Evolutionary conservation across 2,113 vertebrate species (phyloP), one percentile per base, ranked within the genome.

Genomic region (Alethe castanea): DNA sequence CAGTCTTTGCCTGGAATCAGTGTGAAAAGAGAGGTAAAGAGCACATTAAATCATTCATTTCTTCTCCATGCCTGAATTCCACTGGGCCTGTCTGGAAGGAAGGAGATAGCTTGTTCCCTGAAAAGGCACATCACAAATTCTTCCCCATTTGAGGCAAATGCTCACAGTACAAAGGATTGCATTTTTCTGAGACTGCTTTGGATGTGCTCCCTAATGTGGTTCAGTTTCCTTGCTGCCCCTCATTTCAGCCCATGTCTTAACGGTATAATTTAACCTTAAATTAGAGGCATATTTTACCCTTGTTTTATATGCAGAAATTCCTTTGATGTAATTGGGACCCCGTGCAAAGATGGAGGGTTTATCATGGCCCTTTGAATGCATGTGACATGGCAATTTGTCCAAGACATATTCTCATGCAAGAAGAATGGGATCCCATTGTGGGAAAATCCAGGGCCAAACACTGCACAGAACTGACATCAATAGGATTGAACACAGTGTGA

Each of bases 301-400:
- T 80, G 81, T 92, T 95, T 65, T 80, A 60, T 94, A 92, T 96
- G 94, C 96, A 94, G 94, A 94, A 90, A 93, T 96, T 86, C 94
- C 90, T 96, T 97, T 96, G 90, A 95, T 95, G 92, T 88, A 93
- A 88, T 42, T 86, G 80, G 95, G 85, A 92, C 25, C 64, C 79
- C 0, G 2, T 93, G 85, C 47, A 60, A 94, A 92, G 85, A 94
- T 86, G 92, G 88, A 92, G 72, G 79, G 79, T 95, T 96, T 93
- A 94, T 93, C 95, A 88, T 45, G 76, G 90, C 69, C 76, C 44
- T 94, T 94, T 97, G 92, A 94, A 96, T 95, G 88, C 72, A 67
- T 86, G 85, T 96, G 95, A 96, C 95, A 96, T 90, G 82, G 94
- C 90, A 97, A 97, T 95, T 96, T 94, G 95, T 97, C 92, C 93